Conservation (phyloP, 2,113 vertebrate species). For the Plestiodon gilberti region DNA sequence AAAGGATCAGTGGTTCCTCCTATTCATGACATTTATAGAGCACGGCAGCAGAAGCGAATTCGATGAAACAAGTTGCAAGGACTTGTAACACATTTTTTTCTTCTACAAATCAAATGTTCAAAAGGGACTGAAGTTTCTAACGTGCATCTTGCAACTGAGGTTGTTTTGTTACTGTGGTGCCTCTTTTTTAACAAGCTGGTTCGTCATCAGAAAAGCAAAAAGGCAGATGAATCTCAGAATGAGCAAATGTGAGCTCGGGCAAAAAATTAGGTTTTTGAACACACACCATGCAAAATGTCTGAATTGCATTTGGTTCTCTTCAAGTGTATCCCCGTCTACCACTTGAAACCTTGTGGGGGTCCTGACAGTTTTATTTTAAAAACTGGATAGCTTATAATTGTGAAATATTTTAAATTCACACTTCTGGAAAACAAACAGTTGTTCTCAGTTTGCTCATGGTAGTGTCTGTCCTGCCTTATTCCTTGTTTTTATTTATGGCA, state of each 20-base stretch:
- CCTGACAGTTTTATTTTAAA: slow-evolving; percentile 96
- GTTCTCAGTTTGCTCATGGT: slow-evolving; percentile 84
- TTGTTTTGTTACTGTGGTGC: slow-evolving; percentile 80
- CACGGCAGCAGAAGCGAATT: slow-evolving; percentile 97
- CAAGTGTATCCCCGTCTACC: slow-evolving; percentile 71
- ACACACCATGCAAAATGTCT: slow-evolving; percentile 67
- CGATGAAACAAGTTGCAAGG: slow-evolving; percentile 80
- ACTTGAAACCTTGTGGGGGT: slow-evolving; percentile 79
- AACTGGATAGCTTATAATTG: slow-evolving; percentile 91
- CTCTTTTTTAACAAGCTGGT: slow-evolving; percentile 72
- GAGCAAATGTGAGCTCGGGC: slow-evolving; percentile 63
- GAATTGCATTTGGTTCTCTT: slow-evolving; percentile 71
- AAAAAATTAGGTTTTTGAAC: slow-evolving; percentile 63
- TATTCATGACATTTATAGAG: slow-evolving; percentile 96
- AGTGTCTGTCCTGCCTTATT: slow-evolving; percentile 85
- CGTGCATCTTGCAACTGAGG: slow-evolving; percentile 74
- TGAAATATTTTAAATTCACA: slow-evolving; percentile 91
- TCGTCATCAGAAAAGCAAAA: slow-evolving; percentile 67
- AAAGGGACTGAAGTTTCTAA: slow-evolving; percentile 78
- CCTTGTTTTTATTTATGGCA: slow-evolving; percentile 84
- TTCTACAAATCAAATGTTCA: slow-evolving; percentile 72
- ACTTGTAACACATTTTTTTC: slow-evolving; percentile 65
- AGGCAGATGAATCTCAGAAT: slow-evolving; percentile 65
- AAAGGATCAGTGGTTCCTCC: slow-evolving; percentile 95
- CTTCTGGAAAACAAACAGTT: slow-evolving; percentile 78